Conservation (phyloP, 2,113 vertebrate species). For the Picathartes gymnocephalus region DNA sequence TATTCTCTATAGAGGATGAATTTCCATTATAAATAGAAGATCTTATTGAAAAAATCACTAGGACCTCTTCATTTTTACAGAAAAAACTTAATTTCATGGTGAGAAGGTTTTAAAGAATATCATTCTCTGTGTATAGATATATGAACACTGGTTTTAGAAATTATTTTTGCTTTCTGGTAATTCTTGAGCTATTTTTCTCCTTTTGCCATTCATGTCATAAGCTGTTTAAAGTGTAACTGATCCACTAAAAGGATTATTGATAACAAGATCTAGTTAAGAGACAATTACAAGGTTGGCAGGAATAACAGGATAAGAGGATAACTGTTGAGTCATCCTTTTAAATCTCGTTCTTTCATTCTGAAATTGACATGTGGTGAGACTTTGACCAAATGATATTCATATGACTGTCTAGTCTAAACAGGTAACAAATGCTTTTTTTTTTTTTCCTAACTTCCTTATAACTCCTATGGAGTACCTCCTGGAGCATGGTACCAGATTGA, state of each 20-base stretch:
- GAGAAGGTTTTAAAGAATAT: not conserved
- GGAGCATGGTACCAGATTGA: not conserved
- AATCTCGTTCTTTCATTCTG: not conserved
- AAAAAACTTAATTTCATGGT: not conserved
- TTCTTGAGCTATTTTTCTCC: not conserved
- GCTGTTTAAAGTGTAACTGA: not conserved
- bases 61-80: not conserved
- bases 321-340: not conserved
- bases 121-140: not conserved
- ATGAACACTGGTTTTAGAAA: not conserved
- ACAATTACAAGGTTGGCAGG: not conserved
- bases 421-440: not conserved
- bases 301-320: constrained; percentile 2
- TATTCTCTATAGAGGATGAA: not conserved
- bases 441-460: not conserved
- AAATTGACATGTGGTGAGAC: not conserved
- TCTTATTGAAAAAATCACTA: not conserved
- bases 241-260: not conserved
- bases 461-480: not conserved
- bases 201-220: not conserved
- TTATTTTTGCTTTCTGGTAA: not conserved
- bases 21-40: not conserved
- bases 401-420: not conserved
- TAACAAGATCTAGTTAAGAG: not conserved
- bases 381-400: not conserved